Evolutionary conservation across 2,888 invertebrate species (phyloP).

Genomic region (Drosophila recens): DNA sequence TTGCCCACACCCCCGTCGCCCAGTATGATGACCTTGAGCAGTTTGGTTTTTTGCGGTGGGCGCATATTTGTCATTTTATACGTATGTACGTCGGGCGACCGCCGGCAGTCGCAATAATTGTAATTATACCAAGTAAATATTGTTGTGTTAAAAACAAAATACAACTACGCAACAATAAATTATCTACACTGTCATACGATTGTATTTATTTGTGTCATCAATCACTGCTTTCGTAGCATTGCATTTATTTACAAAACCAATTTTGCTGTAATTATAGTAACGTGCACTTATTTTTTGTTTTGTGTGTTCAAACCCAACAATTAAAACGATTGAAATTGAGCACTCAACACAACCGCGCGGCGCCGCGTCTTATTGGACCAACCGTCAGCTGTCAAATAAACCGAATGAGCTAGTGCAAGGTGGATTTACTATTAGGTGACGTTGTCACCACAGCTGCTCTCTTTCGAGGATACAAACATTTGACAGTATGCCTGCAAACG

Average conservation of each 20-base stretch:
- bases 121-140: slow-evolving; percentile 11
- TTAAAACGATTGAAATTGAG: slow-evolving; percentile 37
- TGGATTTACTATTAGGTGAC: no score
- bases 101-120: slow-evolving; percentile 18
- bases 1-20: slow-evolving; percentile 98
- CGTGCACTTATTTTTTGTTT: slow-evolving; percentile 22
- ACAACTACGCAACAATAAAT: slow-evolving; percentile 45
- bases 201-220: slow-evolving; percentile 10
- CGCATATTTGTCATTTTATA: slow-evolving; percentile 84
- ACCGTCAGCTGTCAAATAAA: slow-evolving; percentile 49
- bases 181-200: background rate
- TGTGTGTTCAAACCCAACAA: slow-evolving; percentile 11
- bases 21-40: slow-evolving; percentile 95
- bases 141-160: slow-evolving; percentile 8
- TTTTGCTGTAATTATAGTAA: slow-evolving; percentile 37
- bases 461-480: no score
- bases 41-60: slow-evolving; percentile 88
- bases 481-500: no score
- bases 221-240: slow-evolving; percentile 28
- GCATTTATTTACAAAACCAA: slow-evolving; percentile 20
- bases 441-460: no score
- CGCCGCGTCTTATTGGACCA: slow-evolving; percentile 26
- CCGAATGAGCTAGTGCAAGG: slow-evolving; percentile 5
- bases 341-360: slow-evolving; percentile 45
- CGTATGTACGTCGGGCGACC: background rate